phyloP scores from a whole-genome alignment of 1,140 invertebrate genomes.

The Mya arenaria region DNA sequence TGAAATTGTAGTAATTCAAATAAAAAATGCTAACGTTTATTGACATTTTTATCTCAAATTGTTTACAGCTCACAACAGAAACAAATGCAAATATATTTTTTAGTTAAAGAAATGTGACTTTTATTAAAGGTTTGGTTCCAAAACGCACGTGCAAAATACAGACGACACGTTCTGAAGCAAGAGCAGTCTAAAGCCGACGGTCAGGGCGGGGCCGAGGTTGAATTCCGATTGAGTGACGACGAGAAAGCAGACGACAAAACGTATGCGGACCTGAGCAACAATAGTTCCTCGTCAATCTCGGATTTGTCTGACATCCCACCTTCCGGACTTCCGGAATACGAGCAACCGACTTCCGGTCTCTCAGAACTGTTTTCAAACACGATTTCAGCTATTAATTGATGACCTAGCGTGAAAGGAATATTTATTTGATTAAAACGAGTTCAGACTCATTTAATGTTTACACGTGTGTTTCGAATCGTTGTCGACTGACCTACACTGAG shows the following conservation, averaged over 20 bases:
- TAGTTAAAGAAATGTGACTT: not conserved
- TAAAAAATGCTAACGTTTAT: not conserved
- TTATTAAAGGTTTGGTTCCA: constrained; percentile 97
- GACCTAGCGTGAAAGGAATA: not conserved
- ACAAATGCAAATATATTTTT: constrained; percentile 49
- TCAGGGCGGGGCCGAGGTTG: constrained; percentile 12
- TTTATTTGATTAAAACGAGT: too few species aligned
- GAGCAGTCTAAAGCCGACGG: constrained; percentile 81
- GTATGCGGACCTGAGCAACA: constrained; percentile 49
- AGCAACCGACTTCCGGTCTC: constrained; percentile 43
- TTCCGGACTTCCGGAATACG: constrained; percentile 56
- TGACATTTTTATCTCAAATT: not conserved
- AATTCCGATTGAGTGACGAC: constrained; percentile 44
- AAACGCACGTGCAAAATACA: constrained; percentile 97
- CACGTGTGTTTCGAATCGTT: too few species aligned
- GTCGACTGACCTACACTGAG: too few species aligned
- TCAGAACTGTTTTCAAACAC: constrained; percentile 61
- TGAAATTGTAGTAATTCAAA: too few species aligned
- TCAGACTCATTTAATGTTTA: too few species aligned
- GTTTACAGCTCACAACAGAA: not conserved
- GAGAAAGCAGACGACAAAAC: constrained; percentile 53
- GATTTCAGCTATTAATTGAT: constrained; percentile 56
- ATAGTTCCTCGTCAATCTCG: constrained; percentile 57
- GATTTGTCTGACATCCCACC: constrained; percentile 56
- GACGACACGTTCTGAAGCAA: constrained; percentile 93